Percentiles rank a stretch among this genome's conserved stretches.
phyloP scores from a whole-genome alignment of 2,113 vertebrate species.

The Centropus bengalensis region DNA sequence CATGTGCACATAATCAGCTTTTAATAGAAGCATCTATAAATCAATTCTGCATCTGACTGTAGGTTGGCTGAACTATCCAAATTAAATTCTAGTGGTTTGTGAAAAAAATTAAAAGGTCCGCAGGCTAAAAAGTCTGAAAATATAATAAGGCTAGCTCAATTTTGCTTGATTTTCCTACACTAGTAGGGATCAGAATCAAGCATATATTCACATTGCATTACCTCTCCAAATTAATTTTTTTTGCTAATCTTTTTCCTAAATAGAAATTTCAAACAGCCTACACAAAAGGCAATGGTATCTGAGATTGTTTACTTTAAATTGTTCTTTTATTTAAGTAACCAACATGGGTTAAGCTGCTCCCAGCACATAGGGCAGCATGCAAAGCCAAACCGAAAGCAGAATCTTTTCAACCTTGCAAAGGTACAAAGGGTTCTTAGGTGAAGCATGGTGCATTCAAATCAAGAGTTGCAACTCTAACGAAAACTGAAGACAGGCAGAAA shows the following conservation, averaged over 20 bases:
- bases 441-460: background rate
- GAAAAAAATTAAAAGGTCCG: background rate
- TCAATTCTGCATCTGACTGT: slow-evolving; percentile 35
- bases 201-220: background rate
- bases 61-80: slow-evolving; percentile 21
- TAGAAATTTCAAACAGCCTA: background rate
- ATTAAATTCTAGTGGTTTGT: slow-evolving; percentile 44
- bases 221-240: slow-evolving; percentile 4
- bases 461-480: background rate
- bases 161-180: background rate
- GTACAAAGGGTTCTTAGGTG: background rate
- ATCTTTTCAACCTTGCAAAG: background rate
- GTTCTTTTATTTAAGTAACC: background rate
- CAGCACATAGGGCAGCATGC: background rate
- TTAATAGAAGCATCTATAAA: slow-evolving; percentile 57
- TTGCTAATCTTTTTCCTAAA: background rate
- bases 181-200: background rate
- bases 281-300: background rate
- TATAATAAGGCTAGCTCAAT: background rate
- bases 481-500: background rate
- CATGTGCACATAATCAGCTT: slow-evolving; percentile 34
- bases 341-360: background rate
- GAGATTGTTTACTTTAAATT: background rate
- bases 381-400: background rate
- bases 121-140: slow-evolving; percentile 22